A percentile compares a stretch with the other conserved stretches of the same genome.
These are phyloP conservation scores for Peromyscus attwateri DNA, from an alignment of 2,797 vertebrate species.

Conservation along the genomic window DNA sequence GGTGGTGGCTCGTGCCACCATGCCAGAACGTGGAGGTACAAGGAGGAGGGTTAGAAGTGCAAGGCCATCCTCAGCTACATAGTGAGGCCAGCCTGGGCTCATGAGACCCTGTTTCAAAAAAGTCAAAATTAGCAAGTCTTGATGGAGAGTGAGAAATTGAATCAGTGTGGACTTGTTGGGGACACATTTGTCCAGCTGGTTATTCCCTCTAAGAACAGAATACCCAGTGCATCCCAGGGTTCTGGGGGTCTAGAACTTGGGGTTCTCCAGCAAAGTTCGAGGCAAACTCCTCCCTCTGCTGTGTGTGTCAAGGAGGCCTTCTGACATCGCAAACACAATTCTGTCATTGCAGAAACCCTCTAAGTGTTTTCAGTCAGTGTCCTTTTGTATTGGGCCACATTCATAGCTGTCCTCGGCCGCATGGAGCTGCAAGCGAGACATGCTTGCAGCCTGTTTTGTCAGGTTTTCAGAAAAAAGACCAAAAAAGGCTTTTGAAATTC, in stretches of 20 bases:
- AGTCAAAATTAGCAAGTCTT: background rate
- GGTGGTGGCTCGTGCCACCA: background rate
- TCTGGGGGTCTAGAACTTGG: background rate
- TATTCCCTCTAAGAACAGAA: background rate
- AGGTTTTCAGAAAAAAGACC: slow-evolving; percentile 26
- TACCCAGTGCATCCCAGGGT: background rate
- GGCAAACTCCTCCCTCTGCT: background rate
- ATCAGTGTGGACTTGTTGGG: background rate
- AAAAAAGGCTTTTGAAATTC: slow-evolving; percentile 11
- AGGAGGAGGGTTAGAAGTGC: background rate
- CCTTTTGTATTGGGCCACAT: background rate
- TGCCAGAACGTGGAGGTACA: background rate
- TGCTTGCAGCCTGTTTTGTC: background rate
- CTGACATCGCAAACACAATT: background rate
- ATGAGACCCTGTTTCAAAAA: background rate
- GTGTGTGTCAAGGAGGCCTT: background rate
- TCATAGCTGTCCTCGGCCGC: too few relatives aligned
- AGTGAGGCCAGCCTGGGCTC: background rate
- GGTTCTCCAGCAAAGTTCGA: background rate
- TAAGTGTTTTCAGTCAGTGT: background rate
- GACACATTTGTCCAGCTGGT: background rate
- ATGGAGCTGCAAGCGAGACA: background rate
- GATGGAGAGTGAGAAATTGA: background rate
- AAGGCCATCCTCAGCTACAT: background rate
- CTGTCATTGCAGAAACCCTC: too few relatives aligned